Conservation (phyloP, 2,888 invertebrate genomes). For the Homarus gammarus region DNA sequence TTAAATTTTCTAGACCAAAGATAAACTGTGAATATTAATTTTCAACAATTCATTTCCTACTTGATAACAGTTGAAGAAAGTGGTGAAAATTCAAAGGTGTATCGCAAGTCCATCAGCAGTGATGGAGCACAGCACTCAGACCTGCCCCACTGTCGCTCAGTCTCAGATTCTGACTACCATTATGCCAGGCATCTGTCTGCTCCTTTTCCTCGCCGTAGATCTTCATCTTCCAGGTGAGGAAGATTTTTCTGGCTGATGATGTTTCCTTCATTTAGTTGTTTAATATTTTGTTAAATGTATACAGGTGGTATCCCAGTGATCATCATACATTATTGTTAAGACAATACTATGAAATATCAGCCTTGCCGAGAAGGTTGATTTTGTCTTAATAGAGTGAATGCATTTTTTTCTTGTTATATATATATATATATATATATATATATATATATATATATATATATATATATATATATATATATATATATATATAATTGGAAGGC, state of each 20-base stretch:
- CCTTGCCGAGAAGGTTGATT: too few species aligned
- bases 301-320: background rate
- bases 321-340: too few species aligned
- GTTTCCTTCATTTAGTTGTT: background rate
- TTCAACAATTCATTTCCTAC: constrained; percentile 4
- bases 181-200: constrained; percentile 77
- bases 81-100: constrained; percentile 41
- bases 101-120: constrained; percentile 62
- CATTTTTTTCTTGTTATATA: too few species aligned
- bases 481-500: too few species aligned
- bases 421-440: constrained; percentile 20
- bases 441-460: constrained; percentile 10
- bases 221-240: constrained; percentile 78
- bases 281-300: background rate
- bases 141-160: constrained; percentile 47
- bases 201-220: constrained; percentile 78
- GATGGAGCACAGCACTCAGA: constrained; percentile 58
- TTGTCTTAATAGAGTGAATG: too few species aligned
- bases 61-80: constrained; percentile 20
- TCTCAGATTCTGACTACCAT: constrained; percentile 68
- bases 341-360: too few species aligned
- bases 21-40: background rate
- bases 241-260: background rate
- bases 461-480: constrained; percentile 16
- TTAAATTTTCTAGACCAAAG: too few species aligned